Evolutionary conservation across 2,113 vertebrate species (phyloP).

Genomic region (Lamprotornis superbus): DNA sequence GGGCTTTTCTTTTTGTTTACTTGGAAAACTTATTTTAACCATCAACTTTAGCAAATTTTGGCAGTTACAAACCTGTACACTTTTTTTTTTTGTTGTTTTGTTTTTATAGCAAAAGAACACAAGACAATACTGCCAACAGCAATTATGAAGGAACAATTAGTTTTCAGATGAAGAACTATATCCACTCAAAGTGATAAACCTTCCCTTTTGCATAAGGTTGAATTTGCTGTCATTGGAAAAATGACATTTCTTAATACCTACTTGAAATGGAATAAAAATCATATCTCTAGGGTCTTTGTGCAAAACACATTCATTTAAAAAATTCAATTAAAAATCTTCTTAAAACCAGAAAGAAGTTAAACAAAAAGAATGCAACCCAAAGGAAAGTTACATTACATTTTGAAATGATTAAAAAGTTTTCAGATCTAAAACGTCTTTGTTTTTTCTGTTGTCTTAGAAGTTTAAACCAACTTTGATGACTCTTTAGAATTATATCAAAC

Average conservation of each 20-base stretch:
- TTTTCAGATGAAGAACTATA: conserved; percentile 53
- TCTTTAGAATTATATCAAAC: conserved; percentile 50
- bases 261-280: conserved; percentile 62
- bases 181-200: conserved; percentile 47
- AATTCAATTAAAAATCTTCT: conserved; percentile 61
- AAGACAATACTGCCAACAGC: conserved; percentile 78
- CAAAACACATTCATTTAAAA: conserved; percentile 63
- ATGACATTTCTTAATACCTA: conserved; percentile 29
- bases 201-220: conserved; percentile 76
- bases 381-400: conserved; percentile 66
- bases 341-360: conserved; percentile 66
- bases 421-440: conserved; percentile 47
- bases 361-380: conserved; percentile 59
- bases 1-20: conserved; percentile 72
- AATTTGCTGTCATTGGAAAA: conserved; percentile 38
- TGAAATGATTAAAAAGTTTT: conserved; percentile 65
- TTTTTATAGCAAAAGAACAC: conserved; percentile 77
- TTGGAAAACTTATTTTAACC: conserved; percentile 79
- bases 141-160: conserved; percentile 68
- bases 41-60: conserved; percentile 83
- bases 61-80: conserved; percentile 83
- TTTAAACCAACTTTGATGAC: conserved; percentile 55
- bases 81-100: background rate
- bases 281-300: conserved; percentile 50
- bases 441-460: conserved; percentile 42